These are phyloP conservation scores for Acholoe squamosa DNA, from an alignment of 2,888 invertebrate genomes.

Conservation along the genomic window DNA sequence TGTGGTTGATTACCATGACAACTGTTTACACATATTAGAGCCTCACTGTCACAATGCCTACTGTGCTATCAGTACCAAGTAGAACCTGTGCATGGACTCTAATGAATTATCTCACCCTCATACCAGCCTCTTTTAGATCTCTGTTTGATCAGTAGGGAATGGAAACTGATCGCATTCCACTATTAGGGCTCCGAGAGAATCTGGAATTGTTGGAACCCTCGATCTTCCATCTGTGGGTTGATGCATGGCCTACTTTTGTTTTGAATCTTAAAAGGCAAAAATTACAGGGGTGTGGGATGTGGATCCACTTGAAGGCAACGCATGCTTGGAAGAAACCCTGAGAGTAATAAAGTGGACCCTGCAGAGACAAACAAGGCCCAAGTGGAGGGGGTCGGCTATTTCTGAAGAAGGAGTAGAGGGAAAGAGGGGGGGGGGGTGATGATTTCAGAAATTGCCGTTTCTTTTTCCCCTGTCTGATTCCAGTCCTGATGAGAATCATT, in stretches of 20 bases:
- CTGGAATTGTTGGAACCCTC: neutral
- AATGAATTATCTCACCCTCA: neutral
- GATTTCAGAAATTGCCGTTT: neutral
- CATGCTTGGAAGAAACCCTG: neutral
- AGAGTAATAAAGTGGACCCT: neutral
- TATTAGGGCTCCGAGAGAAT: neutral
- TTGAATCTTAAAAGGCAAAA: too few species aligned
- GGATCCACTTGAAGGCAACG: neutral
- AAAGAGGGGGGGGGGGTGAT: neutral
- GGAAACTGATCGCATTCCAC: neutral
- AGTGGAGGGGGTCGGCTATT: neutral
- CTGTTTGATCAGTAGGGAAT: neutral
- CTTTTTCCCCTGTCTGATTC: neutral
- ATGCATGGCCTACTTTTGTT: neutral
- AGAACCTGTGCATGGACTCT: neutral
- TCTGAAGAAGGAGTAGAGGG: neutral
- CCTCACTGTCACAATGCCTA: neutral
- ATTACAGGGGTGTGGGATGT: neutral
- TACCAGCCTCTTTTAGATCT: neutral
- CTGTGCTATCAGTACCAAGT: neutral
- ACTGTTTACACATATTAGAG: conserved; percentile 4
- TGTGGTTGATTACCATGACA: conserved; percentile 12
- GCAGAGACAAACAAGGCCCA: neutral
- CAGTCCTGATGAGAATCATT: neutral
- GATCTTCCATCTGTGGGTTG: neutral